phyloP scores from a whole-genome alignment of 2,888 invertebrate species.

The Sialis fuliginosa region DNA sequence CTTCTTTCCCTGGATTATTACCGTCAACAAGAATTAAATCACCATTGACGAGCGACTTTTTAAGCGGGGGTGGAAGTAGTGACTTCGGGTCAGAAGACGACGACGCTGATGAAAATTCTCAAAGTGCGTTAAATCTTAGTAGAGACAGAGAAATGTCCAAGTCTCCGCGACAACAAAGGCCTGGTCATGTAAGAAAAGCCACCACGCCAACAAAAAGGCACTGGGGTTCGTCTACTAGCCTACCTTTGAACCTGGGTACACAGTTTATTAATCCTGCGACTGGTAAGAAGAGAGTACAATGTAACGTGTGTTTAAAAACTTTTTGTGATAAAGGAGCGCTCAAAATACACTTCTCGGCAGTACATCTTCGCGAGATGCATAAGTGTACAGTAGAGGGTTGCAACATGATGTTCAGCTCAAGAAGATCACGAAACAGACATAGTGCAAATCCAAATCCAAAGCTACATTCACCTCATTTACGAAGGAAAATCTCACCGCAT shows the following conservation, averaged over 20 bases:
- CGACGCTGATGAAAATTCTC: constrained; percentile 39
- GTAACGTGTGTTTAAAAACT: constrained; percentile 94
- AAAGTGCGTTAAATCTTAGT: constrained; percentile 45
- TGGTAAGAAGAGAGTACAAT: constrained; percentile 93
- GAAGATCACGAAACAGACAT: constrained; percentile 88
- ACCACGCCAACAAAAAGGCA: constrained; percentile 63
- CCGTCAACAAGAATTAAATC: constrained; percentile 35
- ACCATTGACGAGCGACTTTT: constrained; percentile 21
- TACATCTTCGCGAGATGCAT: constrained; percentile 98
- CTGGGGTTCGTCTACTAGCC: constrained; percentile 49
- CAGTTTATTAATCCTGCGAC: constrained; percentile 85
- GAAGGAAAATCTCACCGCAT: constrained; percentile 86
- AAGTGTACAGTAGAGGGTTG: constrained; percentile 97
- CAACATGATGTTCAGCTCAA: constrained; percentile 98
- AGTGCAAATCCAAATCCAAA: constrained; percentile 98
- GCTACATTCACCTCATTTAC: constrained; percentile 84
- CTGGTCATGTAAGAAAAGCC: constrained; percentile 39
- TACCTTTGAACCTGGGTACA: constrained; percentile 69
- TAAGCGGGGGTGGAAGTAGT: constrained; percentile 24
- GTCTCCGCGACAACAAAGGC: constrained; percentile 27
- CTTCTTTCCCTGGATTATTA: constrained; percentile 39
- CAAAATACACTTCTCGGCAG: constrained; percentile 98
- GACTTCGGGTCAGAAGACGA: constrained; percentile 38
- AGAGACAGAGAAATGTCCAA: constrained; percentile 31
- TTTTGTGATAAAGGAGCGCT: constrained; percentile 99